Base-by-base conservation (phyloP, 64 coral and sea anemone genomes). In the Montipora foliosa region DNA sequence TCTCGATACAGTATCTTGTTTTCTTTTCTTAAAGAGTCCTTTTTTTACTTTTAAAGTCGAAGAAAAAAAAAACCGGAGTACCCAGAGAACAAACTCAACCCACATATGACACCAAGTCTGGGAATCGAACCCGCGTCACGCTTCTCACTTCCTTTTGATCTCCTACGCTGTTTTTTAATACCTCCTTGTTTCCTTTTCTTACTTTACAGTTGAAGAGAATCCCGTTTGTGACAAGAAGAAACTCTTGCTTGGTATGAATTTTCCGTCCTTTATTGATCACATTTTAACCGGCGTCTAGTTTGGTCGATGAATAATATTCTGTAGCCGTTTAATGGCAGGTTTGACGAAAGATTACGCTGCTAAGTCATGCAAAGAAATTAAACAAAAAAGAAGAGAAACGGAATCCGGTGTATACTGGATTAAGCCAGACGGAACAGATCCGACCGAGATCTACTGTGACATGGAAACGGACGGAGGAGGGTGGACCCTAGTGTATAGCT, bases 401-500 rank as follows among this genome's bases (percentile, higher is more conserved):
- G 12, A 52, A 5, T 90, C 89, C 57, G 89, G 89, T 52, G 78
- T 81, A 22, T 81, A 81, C 78, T 90, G 89, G 89, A 73, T 90
- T 22, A 79, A 90, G 67, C 88, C 88, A 5, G 67, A 49, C 15
- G 78, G 78, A 15, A 3, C 17, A 25, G 15, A 90, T n/a, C 44
- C 77, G 8, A 49, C 50, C 25, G 77, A 90, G 89, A 77, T 61
- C 48, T 79, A 81, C 64, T 90, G 89, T 60, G 89, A 90, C 77
- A 58, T 68, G 62, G 89, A 74, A 50, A 90, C 76, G 55, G 47
- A 69, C 67, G 89, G 89, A 17, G 89, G 89, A 90, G 89, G 75
- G 8, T 92, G 90, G 90, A 92, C 90, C 5, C 21, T 92, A 61
- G 90, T 92, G 49, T 92, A 92, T 12, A 84, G 79, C 81, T 92